Base-by-base conservation (phyloP, 2,888 invertebrate genomes). In the Drosophila ustulata region DNA sequence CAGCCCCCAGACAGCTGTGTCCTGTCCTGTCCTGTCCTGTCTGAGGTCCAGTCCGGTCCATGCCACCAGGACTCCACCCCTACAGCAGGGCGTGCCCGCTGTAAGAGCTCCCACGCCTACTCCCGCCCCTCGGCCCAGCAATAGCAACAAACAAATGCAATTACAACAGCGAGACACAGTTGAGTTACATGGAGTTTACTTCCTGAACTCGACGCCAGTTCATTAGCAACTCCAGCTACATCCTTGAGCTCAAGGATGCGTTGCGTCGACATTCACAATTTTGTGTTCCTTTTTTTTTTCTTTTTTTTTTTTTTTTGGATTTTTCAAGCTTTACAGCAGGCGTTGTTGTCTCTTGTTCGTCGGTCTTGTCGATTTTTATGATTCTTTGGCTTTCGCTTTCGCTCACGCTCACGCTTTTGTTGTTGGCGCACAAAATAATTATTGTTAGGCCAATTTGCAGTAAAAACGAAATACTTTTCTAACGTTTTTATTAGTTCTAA, bases 401-500 rank as follows among this genome's bases (percentile, higher is more conserved):
- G 52, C 57, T 70, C 37, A 25, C 11, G 52, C 26, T 46, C 37
- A 53, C 18, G 52, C 57, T 62, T 39, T 61, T 70, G 63, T 52
- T 63, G 66, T 59, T 64, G 63, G 49, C 53, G 41, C 49, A 82
- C 88, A 65, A 75, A 85, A 78, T 87, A 88, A 84, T 89, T 89
- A 79, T 75, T 88, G 72, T 69, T 75, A 11, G 84, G 80, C 88
- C 80, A 86, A 86, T 86, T 86, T 89, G 86, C 89, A 86, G 88
- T 86, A 68, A 86, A 86, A 86, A 82, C 71, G 72, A 67, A 79
- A 84, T 84, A 87, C 74, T 81, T 81, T 83, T 72, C 74, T 75
- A 79, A 81, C 82, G 78, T 57, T 88, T 88, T 88, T 87, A 84
- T 88, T 88, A 83, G 84, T 84, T 73, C 73, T 58, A 58, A 64